These are phyloP conservation scores for Pocillopora grandis DNA, from an alignment of 92 coral and sea anemone species.

Conservation along the genomic window DNA sequence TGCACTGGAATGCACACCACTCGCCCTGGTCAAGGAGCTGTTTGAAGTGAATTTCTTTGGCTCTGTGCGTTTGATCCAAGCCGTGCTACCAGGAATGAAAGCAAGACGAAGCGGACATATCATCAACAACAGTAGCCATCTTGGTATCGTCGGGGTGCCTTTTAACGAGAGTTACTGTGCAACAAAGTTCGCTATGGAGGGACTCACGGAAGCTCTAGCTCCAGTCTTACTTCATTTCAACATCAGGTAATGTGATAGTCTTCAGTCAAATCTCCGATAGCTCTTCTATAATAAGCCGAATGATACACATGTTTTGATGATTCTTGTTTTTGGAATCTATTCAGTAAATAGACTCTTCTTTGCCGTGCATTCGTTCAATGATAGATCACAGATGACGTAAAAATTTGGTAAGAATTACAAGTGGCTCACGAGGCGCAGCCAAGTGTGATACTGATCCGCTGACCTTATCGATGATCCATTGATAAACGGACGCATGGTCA, in stretches of 20 bases:
- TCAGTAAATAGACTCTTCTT: too few relatives aligned
- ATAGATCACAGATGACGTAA: too few relatives aligned
- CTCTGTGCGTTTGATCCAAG: constrained; percentile 70
- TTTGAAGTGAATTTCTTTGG: constrained; percentile 84
- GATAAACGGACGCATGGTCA: too few relatives aligned
- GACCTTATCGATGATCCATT: too few relatives aligned
- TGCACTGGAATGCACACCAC: constrained; percentile 61
- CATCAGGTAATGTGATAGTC: constrained; percentile 43
- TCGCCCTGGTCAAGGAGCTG: constrained; percentile 51
- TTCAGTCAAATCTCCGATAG: background rate
- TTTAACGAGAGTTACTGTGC: constrained; percentile 72
- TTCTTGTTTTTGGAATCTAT: background rate
- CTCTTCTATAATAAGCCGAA: too few relatives aligned
- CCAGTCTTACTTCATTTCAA: constrained; percentile 68
- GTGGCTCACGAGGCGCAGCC: too few relatives aligned
- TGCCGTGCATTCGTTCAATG: too few relatives aligned
- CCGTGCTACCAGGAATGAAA: constrained; percentile 90
- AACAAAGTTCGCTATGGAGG: constrained; percentile 88
- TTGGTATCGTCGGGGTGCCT: constrained; percentile 68
- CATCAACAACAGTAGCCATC: constrained; percentile 69
- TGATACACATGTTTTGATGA: too few relatives aligned
- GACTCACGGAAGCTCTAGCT: constrained; percentile 80
- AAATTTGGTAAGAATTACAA: too few relatives aligned
- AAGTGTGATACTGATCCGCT: too few relatives aligned
- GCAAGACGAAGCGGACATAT: constrained; percentile 72